Evolutionary conservation across 2,888 invertebrate genomes (phyloP).

Genomic region (Lutraria lutraria): DNA sequence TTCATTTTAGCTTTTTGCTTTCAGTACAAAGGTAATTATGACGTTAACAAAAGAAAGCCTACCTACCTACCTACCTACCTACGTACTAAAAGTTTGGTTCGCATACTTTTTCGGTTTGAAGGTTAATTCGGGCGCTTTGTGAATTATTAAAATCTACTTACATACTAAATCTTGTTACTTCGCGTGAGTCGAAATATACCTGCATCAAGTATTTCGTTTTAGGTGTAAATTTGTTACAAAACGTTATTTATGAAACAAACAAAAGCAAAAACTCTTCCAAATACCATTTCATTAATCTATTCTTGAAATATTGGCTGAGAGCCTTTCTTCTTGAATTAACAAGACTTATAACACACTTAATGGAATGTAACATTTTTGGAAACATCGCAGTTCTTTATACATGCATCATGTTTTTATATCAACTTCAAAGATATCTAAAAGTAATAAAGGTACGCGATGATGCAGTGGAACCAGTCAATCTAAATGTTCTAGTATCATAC

Average conservation of each 20-base stretch:
- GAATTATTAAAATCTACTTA: too few species aligned
- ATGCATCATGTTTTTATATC: not conserved
- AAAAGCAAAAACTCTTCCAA: not conserved
- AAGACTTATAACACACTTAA: not conserved
- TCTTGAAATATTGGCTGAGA: not conserved
- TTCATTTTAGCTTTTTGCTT: too few species aligned
- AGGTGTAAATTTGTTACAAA: not conserved
- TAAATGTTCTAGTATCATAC: too few species aligned
- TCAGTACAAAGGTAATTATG: too few species aligned
- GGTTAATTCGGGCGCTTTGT: too few species aligned
- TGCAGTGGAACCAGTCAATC: not conserved
- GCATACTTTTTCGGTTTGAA: too few species aligned
- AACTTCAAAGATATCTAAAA: not conserved
- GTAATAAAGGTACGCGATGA: not conserved
- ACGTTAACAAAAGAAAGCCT: too few species aligned
- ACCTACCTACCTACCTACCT: too few species aligned
- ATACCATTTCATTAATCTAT: not conserved
- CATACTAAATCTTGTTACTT: too few species aligned
- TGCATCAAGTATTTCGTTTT: not conserved
- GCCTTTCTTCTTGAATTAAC: not conserved
- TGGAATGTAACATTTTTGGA: not conserved
- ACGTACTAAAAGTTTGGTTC: too few species aligned
- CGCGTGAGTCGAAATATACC: not conserved
- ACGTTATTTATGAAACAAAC: not conserved
- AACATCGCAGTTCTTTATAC: not conserved